Conservation (phyloP, 1,140 invertebrate genomes). For the Heliconius nattereri region DNA sequence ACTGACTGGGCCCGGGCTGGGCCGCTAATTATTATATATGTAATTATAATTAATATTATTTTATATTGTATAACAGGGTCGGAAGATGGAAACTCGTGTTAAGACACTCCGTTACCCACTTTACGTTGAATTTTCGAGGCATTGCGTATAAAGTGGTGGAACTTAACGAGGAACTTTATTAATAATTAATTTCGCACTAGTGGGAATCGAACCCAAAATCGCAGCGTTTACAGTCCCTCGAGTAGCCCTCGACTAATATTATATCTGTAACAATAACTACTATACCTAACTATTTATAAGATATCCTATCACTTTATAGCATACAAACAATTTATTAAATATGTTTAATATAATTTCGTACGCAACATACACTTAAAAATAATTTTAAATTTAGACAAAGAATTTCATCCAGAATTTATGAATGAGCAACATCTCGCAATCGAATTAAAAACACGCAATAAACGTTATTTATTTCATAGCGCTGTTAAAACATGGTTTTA, state of each 20-base stretch:
- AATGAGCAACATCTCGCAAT: neutral
- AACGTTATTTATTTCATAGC: conserved; percentile 25
- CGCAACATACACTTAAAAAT: neutral
- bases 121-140: no score
- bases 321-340: neutral
- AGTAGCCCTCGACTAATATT: no score
- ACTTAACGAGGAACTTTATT: no score
- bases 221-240: no score
- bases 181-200: no score
- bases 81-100: no score
- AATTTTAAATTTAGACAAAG: conserved; percentile 4
- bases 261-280: no score
- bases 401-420: conserved; percentile 11
- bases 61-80: no score
- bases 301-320: neutral
- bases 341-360: neutral
- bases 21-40: conserved; percentile 8
- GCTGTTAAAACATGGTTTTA: conserved; percentile 20
- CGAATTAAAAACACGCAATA: conserved; percentile 11
- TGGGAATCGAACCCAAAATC: no score
- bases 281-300: neutral
- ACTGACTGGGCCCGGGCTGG: conserved; percentile 43
- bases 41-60: no score
- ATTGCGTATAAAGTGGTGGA: no score
- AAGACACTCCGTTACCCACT: no score